Base-by-base conservation (phyloP, 2,888 invertebrate genomes). In the Trisateles emortualis region DNA sequence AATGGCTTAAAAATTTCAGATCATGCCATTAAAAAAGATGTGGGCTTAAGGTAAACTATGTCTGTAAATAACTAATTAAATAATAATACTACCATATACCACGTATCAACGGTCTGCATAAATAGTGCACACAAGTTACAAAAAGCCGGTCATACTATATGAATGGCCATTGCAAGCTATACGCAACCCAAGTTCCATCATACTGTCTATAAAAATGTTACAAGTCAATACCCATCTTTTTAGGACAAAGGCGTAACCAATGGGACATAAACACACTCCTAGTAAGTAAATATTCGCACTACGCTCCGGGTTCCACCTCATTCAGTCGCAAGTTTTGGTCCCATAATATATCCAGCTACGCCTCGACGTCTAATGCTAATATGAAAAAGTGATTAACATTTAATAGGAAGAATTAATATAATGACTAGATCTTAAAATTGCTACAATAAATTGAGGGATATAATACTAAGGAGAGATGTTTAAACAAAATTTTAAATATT, bases 241-340 rank as follows among this genome's bases (percentile, higher is more conserved):
- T 35, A 79, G 74, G 72, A 76, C 68, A 73, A 85, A 90, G 91
- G 90, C 91, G 91, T 89, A 92, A 91, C 91, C 81, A 83, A 84
- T 82, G 87, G 89, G 90, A 87, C 88, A 68, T 77, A 74, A 67
- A 77, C 81, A 78, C 79, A 76, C 79, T 83, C 85, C 84, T 83
- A 73, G 76, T 72, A 64, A 70, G 73, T 63, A 72, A 69, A 70
- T 74, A 70, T 68, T 60, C 72, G 61, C 66, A 78, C 70, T 63
- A 83, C 77, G 66, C 77, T 81, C 74, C 76, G 80, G 80, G 81
- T 80, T 80, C 76, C 76, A 81, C 76, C 51, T 68, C 76, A 73
- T 72, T 73, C 74, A 80, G 72, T 79, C 76, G 65, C 71, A 72
- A 76, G 64, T 84, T 49, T 91, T 90, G 90, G 91, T 90, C 91